Conservation (phyloP, 2,797 vertebrate species). For the Mycteria americana region DNA sequence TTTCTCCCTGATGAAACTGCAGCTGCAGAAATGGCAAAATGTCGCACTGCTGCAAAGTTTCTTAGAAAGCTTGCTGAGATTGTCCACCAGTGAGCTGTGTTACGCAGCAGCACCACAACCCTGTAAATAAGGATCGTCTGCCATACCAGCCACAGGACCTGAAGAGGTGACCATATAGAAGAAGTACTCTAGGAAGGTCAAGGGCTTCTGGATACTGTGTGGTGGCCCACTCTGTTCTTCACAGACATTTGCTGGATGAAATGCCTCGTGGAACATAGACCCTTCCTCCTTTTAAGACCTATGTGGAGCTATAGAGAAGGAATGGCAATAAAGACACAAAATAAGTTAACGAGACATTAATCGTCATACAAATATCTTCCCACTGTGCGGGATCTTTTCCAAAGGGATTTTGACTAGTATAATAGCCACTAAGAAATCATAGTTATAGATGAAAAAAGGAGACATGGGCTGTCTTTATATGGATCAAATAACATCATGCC, state of each 20-base stretch:
- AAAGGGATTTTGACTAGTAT: not conserved
- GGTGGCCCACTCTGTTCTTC: not conserved
- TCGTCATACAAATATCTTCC: not conserved
- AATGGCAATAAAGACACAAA: not conserved
- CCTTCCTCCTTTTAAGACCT: not conserved
- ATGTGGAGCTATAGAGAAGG: not conserved
- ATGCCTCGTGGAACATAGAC: not conserved
- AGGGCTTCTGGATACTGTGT: not conserved
- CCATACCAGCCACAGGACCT: not conserved
- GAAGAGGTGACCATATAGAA: fast-evolving
- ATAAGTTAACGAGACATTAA: not conserved
- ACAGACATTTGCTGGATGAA: not conserved
- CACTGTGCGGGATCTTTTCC: not conserved
- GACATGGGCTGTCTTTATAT: not conserved
- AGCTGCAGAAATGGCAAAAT: not conserved
- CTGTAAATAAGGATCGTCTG: not conserved
- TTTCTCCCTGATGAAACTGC: not conserved
- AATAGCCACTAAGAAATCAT: not conserved
- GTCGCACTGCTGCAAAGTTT: not conserved
- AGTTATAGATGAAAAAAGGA: not conserved
- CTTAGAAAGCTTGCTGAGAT: not conserved
- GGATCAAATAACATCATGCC: not conserved
- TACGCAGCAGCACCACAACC: not conserved
- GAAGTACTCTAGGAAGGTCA: not conserved
- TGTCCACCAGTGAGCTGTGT: not conserved